A percentile compares a stretch with the other conserved stretches of the same genome.
These are phyloP conservation scores for Gymnothorax javanicus DNA, from an alignment of 2,797 vertebrate genomes.

Conservation along the genomic window DNA sequence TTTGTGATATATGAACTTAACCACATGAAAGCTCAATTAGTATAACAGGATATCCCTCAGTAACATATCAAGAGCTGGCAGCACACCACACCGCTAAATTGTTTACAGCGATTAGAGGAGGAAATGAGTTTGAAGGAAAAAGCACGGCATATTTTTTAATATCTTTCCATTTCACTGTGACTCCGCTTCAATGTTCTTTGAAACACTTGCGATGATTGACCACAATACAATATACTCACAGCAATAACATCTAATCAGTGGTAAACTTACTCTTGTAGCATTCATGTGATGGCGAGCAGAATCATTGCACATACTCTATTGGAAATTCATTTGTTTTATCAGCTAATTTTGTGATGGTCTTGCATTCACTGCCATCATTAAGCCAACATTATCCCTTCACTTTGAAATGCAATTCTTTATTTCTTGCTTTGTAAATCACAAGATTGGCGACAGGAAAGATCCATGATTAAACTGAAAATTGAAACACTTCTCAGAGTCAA, in stretches of 20 bases:
- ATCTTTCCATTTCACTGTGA: background rate
- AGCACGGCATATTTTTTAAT: background rate
- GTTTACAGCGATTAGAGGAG: background rate
- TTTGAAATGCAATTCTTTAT: background rate
- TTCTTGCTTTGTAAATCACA: background rate
- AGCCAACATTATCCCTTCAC: background rate
- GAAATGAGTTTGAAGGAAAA: background rate
- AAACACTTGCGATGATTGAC: background rate
- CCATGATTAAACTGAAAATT: background rate
- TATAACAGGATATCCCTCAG: background rate
- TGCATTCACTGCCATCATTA: background rate
- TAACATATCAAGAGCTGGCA: background rate
- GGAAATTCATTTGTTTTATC: background rate
- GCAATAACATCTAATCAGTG: background rate
- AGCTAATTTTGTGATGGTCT: background rate
- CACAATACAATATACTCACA: background rate
- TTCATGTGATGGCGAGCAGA: no score
- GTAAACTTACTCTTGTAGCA: background rate
- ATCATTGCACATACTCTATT: no score
- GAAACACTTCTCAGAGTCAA: background rate
- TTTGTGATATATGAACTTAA: background rate
- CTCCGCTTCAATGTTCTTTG: background rate
- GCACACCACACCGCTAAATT: background rate
- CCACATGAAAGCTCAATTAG: background rate
- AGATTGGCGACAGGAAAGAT: background rate